Percentiles rank a stretch among this genome's conserved stretches.
Conservation (phyloP, 2,888 invertebrate genomes). For the Liodrosophila aerea region DNA sequence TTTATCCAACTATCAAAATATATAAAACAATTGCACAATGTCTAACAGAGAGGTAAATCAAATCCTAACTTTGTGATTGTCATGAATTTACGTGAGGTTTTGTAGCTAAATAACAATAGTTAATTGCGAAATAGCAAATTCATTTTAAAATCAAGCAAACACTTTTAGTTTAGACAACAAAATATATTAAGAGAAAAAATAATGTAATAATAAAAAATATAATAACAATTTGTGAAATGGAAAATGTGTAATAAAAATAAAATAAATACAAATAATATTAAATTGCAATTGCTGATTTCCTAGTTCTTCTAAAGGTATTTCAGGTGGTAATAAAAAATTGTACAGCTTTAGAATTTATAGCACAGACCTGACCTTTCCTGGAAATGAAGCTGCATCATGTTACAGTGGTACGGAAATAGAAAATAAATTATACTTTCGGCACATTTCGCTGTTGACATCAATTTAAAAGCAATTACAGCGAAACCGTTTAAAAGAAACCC, state of each 20-base stretch:
- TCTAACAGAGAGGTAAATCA: conserved; percentile 44
- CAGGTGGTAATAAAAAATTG: neutral
- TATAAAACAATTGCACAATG: conserved; percentile 13
- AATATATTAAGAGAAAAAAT: conserved; percentile 39
- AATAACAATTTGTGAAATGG: conserved; percentile 39
- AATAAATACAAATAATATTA: conserved; percentile 46
- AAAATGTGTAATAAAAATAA: conserved; percentile 41
- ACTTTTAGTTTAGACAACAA: conserved; percentile 50
- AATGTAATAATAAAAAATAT: conserved; percentile 27
- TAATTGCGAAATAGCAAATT: conserved; percentile 29
- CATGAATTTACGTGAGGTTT: conserved; percentile 68
- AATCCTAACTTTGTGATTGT: conserved; percentile 74
- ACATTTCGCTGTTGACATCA: conserved; percentile 14
- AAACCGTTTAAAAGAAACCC: conserved; percentile 33
- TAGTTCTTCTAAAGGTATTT: neutral
- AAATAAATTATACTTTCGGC: conserved; percentile 5
- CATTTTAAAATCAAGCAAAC: conserved; percentile 11
- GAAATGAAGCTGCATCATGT: neutral
- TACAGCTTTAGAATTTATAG: neutral
- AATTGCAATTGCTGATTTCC: neutral
- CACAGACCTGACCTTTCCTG: neutral
- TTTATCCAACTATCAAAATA: conserved; percentile 33
- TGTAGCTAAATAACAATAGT: conserved; percentile 48
- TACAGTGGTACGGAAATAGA: neutral
- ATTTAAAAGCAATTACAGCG: conserved; percentile 57